Conservation (phyloP, 2,888 invertebrate species). For the Mechanitis messenoides region DNA sequence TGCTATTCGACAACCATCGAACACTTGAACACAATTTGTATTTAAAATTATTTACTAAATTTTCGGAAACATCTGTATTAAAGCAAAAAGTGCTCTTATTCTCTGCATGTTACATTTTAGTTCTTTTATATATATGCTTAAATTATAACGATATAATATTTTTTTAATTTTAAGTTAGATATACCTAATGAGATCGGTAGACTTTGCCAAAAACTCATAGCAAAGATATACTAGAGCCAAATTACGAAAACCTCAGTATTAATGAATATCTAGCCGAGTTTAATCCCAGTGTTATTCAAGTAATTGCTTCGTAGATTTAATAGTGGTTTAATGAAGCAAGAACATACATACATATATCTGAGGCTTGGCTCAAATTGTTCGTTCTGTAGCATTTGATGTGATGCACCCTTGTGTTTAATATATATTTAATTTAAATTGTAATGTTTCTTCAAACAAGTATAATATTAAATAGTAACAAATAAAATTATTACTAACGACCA, state of each 20-base stretch:
- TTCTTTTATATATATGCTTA: too few species aligned
- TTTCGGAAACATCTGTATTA: too few species aligned
- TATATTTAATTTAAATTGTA: not conserved
- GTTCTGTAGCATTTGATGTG: not conserved
- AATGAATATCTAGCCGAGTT: slow-evolving; percentile 6
- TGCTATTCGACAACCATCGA: too few species aligned
- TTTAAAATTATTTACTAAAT: too few species aligned
- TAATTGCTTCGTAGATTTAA: slow-evolving; percentile 27
- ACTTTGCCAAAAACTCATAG: not conserved
- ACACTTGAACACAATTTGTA: too few species aligned
- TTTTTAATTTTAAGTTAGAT: not conserved
- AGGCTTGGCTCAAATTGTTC: slow-evolving; percentile 9
- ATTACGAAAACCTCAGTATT: slow-evolving; percentile 2
- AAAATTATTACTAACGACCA: too few species aligned
- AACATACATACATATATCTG: slow-evolving; percentile 18
- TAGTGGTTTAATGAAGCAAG: slow-evolving; percentile 28
- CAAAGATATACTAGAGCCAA: slow-evolving; percentile 2
- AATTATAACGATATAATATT: too few species aligned
- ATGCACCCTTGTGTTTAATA: not conserved
- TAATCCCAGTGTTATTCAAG: slow-evolving; percentile 18
- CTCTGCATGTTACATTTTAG: too few species aligned
- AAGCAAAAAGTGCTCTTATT: too few species aligned
- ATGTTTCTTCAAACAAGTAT: too few species aligned
- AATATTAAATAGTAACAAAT: too few species aligned
- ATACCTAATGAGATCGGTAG: not conserved